phyloP scores from a whole-genome alignment of 1,140 invertebrate species.

The Drosophila funebris region DNA sequence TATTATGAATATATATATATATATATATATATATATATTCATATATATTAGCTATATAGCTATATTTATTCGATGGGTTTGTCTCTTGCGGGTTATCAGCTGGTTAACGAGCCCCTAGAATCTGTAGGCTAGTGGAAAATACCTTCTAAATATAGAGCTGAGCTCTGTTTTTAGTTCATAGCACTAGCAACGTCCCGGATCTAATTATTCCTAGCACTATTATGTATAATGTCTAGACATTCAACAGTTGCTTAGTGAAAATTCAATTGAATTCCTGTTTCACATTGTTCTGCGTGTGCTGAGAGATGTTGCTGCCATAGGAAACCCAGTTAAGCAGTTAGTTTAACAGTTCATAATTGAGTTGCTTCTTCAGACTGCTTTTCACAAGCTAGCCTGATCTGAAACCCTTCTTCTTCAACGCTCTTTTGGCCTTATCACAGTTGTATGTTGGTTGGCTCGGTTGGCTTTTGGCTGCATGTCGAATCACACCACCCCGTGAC shows the following conservation, averaged over 20 bases:
- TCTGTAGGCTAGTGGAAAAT: conserved; percentile 25
- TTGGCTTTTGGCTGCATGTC: background rate
- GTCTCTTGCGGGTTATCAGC: conserved; percentile 18
- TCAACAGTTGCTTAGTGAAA: background rate
- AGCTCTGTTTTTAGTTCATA: conserved; percentile 13
- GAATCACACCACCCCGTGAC: conserved; percentile 29
- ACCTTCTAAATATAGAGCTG: conserved; percentile 41
- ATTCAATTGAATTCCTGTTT: no score
- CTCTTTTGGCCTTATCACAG: conserved; percentile 9
- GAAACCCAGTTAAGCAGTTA: no score
- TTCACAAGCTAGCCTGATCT: conserved; percentile 9
- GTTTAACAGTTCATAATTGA: no score
- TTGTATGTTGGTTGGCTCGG: background rate
- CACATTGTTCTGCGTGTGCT: no score
- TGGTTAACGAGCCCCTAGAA: conserved; percentile 29
- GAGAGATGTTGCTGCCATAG: no score
- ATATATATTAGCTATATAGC: background rate
- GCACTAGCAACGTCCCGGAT: conserved; percentile 17
- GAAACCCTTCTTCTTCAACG: background rate
- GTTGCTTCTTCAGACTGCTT: no score
- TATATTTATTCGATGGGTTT: conserved; percentile 7
- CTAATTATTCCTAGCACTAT: conserved; percentile 4
- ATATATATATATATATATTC: no score
- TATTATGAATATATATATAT: background rate
- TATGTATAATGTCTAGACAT: background rate